Evolutionary conservation across 2,797 vertebrate genomes (phyloP), one percentile per base, ranked within the genome.

Genomic region (Trematomus bernacchii): DNA sequence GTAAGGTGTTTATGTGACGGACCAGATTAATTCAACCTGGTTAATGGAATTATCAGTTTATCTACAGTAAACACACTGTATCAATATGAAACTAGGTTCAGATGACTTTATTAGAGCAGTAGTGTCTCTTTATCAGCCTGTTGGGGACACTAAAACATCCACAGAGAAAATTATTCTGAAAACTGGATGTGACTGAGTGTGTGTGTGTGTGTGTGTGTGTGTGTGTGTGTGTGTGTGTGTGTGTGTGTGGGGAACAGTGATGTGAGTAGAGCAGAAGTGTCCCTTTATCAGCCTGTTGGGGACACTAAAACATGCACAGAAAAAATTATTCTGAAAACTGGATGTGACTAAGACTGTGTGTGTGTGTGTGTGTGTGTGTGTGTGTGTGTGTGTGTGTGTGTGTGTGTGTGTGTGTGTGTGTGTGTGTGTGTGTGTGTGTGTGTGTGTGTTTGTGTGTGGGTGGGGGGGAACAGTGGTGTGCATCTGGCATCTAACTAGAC

Each of bases 301-400:
- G 3, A 61, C 11, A 30, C 23, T 42, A 1, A 43, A 47, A 53
- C 18, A 23, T 50, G 50, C 8, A 51, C 21, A 30, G 21, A 52
- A 16, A n/a, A n/a, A n/a, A n/a, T n/a, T n/a, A n/a, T n/a, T n/a
- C n/a, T n/a, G n/a, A 58, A 33, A 2, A 63, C 48, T 59, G 60
- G 66, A 74, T 46, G 52, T 59, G 54, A 64, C 60, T 30, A 43
- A 47, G 37, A 16, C n/a, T 43, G 37, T 33, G 27, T 27, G 27
- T 27, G 4, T 27, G 4, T 27, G 27, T 1, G 27, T 27, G 3
- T 4, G 23, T 27, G 23, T 3, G 23, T 3, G 23, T 3, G 23
- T 27, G 23, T n/a, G 27, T 27, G 27, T 27, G 4, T 27, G 4
- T 27, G 27, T 1, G 27, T 27, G 3, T 4, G 23, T 27, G 23